phyloP scores from a whole-genome alignment of 2,797 vertebrate genomes.

The Hippocampus kuda region DNA sequence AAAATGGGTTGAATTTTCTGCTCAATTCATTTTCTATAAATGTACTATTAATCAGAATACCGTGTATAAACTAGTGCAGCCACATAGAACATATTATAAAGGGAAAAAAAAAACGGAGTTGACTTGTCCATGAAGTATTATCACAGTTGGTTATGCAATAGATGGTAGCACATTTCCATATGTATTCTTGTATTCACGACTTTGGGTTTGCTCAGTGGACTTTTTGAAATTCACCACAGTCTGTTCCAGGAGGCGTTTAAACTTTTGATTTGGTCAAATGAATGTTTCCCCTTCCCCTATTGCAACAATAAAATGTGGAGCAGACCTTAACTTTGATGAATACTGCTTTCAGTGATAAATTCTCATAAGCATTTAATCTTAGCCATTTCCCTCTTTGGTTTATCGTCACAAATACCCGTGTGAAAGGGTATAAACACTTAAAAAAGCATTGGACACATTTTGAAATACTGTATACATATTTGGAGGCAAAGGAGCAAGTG shows the following conservation, averaged over 20 bases:
- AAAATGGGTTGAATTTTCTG: too few relatives aligned
- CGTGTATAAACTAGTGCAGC: too few relatives aligned
- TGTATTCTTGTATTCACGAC: background rate
- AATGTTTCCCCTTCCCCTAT: background rate
- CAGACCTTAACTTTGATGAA: background rate
- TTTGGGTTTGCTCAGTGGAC: background rate
- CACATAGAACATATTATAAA: too few relatives aligned
- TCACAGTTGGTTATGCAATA: background rate
- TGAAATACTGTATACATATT: background rate
- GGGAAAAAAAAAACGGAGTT: too few relatives aligned
- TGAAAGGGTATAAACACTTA: background rate
- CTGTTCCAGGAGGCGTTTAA: background rate
- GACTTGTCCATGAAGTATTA: background rate
- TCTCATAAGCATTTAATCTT: background rate
- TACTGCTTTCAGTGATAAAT: background rate
- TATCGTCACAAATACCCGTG: background rate
- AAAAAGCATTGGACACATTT: background rate
- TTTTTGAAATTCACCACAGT: background rate
- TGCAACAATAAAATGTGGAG: background rate
- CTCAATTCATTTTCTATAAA: too few relatives aligned
- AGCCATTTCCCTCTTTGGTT: background rate
- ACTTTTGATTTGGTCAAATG: background rate
- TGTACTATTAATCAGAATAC: too few relatives aligned
- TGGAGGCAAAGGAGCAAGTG: background rate
- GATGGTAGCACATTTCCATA: background rate